phyloP scores from a whole-genome alignment of 1,140 invertebrate species.

The Drosophila saltans region DNA sequence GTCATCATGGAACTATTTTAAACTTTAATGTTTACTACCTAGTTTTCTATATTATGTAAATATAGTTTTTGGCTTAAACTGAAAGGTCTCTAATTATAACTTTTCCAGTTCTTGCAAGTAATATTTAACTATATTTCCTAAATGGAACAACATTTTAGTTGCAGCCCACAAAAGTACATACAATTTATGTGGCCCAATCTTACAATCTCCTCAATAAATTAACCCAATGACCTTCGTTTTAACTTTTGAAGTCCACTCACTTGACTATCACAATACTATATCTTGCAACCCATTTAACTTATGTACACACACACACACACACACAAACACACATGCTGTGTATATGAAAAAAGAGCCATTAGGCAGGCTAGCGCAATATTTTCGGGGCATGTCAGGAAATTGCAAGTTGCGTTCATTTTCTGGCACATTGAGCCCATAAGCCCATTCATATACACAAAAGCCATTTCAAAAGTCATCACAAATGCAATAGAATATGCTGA shows the following conservation, averaged over 20 bases:
- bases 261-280: constrained; percentile 10
- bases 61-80: too few species aligned
- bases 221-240: constrained; percentile 38
- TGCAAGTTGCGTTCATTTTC: constrained; percentile 45
- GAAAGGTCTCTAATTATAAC: too few species aligned
- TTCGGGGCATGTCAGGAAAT: constrained; percentile 40
- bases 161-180: neutral
- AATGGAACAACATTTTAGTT: neutral
- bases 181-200: constrained; percentile 4
- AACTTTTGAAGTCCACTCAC: constrained; percentile 16
- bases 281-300: constrained; percentile 19
- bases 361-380: constrained; percentile 19
- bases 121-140: neutral
- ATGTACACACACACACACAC: constrained; percentile 7
- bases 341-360: constrained; percentile 15
- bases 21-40: too few species aligned
- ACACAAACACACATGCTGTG: neutral
- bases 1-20: too few species aligned
- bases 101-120: neutral
- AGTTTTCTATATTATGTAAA: too few species aligned
- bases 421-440: constrained; percentile 43
- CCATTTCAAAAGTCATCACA: constrained; percentile 50
- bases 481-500: constrained; percentile 66
- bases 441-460: constrained; percentile 25
- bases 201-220: constrained; percentile 35